Percentiles rank a stretch among this genome's conserved stretches.
phyloP scores from a whole-genome alignment of 2,888 invertebrate genomes.

The Hirtodrosophila cameraria region DNA sequence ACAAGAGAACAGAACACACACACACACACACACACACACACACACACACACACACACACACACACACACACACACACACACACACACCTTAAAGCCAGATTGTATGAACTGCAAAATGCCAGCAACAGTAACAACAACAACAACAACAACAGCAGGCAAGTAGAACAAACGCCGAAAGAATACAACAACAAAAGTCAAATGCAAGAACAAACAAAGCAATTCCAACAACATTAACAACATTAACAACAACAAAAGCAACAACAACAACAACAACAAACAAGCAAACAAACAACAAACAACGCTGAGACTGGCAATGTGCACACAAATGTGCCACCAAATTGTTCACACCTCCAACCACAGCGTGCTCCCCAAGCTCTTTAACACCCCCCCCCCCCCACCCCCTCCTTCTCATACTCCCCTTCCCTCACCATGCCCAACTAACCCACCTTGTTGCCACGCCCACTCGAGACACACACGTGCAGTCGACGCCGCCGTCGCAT shows the following conservation, averaged over 20 bases:
- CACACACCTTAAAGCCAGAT: constrained; percentile 13
- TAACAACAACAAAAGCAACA: constrained; percentile 17
- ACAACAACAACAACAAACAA: constrained; percentile 33
- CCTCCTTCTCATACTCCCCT: not conserved
- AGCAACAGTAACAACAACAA: constrained; percentile 16
- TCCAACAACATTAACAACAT: no score
- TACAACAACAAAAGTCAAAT: constrained; percentile 47
- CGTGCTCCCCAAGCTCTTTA: constrained; percentile 9
- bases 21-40: no score
- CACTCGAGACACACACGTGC: constrained; percentile 70
- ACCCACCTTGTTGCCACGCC: constrained; percentile 39
- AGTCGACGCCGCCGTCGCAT: constrained; percentile 32
- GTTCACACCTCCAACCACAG: constrained; percentile 66
- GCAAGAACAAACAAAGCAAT: constrained; percentile 38
- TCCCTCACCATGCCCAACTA: not conserved
- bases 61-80: no score
- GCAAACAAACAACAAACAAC: constrained; percentile 35
- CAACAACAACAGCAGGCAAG: constrained; percentile 5
- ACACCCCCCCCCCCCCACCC: not conserved
- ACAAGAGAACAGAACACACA: constrained; percentile 4
- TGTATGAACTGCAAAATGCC: constrained; percentile 43
- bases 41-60: no score
- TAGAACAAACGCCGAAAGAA: constrained; percentile 33
- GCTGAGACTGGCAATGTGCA: constrained; percentile 13
- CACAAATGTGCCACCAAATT: constrained; percentile 76